Conservation (phyloP, 2,113 vertebrate species). For the Petromus typicus region DNA sequence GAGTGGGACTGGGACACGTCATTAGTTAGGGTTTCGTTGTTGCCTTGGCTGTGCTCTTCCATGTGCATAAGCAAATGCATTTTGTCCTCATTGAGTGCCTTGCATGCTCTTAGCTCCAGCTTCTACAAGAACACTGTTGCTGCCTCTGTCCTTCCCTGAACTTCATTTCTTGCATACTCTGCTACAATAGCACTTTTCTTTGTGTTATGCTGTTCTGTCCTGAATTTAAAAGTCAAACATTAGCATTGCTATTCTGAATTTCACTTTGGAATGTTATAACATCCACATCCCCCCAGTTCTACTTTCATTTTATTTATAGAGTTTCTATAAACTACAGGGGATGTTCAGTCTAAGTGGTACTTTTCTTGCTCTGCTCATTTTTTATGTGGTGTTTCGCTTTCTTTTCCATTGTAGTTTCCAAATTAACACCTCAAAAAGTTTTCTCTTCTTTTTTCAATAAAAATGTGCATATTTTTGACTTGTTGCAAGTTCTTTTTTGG, state of each 20-base stretch:
- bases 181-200: neutral
- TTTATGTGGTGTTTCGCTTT: constrained; percentile 6
- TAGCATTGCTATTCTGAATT: constrained; percentile 13
- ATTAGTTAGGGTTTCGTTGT: neutral
- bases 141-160: neutral
- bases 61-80: constrained; percentile 39
- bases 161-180: neutral
- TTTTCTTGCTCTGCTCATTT: neutral
- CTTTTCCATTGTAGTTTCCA: neutral
- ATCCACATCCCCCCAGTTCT: neutral
- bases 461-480: constrained; percentile 23
- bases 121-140: constrained; percentile 3
- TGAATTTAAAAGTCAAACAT: constrained; percentile 12
- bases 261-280: constrained; percentile 12
- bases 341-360: neutral
- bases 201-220: neutral
- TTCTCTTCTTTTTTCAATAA: constrained; percentile 40
- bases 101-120: constrained; percentile 38
- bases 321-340: neutral
- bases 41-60: neutral
- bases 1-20: neutral
- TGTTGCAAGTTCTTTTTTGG: constrained; percentile 15
- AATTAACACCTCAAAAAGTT: neutral
- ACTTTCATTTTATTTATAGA: neutral
- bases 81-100: constrained; percentile 11